These are phyloP conservation scores for Barypeithes pellucidus DNA, from an alignment of 2,888 invertebrate genomes.

Conservation along the genomic window DNA sequence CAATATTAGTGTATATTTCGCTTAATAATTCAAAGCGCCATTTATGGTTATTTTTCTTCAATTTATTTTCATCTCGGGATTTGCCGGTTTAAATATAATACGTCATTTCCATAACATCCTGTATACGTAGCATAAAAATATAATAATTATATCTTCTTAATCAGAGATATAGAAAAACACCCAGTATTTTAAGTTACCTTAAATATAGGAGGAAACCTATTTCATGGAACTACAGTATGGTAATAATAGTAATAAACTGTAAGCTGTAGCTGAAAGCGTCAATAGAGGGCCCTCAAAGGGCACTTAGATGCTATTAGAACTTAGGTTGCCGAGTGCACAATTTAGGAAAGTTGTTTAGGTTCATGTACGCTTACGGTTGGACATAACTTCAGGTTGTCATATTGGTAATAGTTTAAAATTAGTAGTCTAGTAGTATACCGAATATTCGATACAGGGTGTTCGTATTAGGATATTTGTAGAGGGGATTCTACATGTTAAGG, in stretches of 20 bases:
- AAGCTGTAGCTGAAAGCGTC: not conserved
- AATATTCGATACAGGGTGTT: too few species aligned
- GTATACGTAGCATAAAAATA: too few species aligned
- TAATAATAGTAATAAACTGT: not conserved
- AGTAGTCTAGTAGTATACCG: not conserved
- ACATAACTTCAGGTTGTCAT: not conserved
- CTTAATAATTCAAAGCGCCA: too few species aligned
- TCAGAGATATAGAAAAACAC: too few species aligned
- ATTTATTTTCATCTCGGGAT: too few species aligned
- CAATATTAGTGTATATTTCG: too few species aligned
- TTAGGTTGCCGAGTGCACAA: not conserved
- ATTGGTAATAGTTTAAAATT: not conserved
- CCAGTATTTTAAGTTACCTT: not conserved
- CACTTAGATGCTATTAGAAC: constrained; percentile 3
- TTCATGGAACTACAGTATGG: not conserved
- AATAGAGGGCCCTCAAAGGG: not conserved
- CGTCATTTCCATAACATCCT: too few species aligned
- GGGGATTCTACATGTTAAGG: too few species aligned
- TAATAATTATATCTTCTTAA: too few species aligned
- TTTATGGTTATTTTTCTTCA: too few species aligned
- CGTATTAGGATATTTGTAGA: too few species aligned
- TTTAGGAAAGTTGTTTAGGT: not conserved
- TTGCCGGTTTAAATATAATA: too few species aligned
- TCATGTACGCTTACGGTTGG: not conserved
- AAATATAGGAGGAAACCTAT: not conserved